Base-by-base conservation (phyloP, 2,888 invertebrate genomes). In the Kuschelorhynchus macadamiae region DNA sequence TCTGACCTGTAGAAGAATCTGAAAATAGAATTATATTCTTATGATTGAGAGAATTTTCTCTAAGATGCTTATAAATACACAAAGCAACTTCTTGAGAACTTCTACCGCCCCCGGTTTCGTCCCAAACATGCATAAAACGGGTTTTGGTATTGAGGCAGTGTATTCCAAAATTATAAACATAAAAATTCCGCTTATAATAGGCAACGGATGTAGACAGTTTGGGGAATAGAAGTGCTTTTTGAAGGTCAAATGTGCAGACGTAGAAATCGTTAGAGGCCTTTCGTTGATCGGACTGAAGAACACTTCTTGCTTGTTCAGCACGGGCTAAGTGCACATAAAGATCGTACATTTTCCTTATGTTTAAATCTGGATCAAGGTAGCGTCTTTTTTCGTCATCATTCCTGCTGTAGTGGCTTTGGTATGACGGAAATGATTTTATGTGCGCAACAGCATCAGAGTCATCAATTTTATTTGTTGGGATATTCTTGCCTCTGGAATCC, bases 201-300 rank as follows among this genome's bases (percentile, higher is more conserved):
- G 77, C 77, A 55, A 74, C 44, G 11, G 74, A 76, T 64, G 72
- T 70, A 12, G 72, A 71, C n/a, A 78, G 63, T 60, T 72, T 75
- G 20, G 77, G 72, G 49, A 68, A 68, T 9, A 70, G 59, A 9
- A 67, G 25, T 14, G 71, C 62, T 36, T 72, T 69, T 60, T 68
- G 53, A n/a, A 69, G 36, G 53, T 71, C 71, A 52, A 41, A 41
- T n/a, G 41, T 41, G 36, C 36, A 36, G 36, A 36, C 36, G 36
- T 36, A 36, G 3, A 36, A 7, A 36, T 36, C 36, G 11, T 36
- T 11, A 36, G 36, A 36, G 36, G 36, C 3, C 21, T 8, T 25
- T 36, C 36, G 36, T 8, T 47, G 8, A 25, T 47, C 47, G 1
- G 21, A 12, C 12, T 14, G 12, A 5, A 47, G 14, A 7, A 16